A percentile compares a stretch with the other conserved stretches of the same genome.
Conservation (phyloP, 2,888 invertebrate genomes). For the Cancer borealis region DNA sequence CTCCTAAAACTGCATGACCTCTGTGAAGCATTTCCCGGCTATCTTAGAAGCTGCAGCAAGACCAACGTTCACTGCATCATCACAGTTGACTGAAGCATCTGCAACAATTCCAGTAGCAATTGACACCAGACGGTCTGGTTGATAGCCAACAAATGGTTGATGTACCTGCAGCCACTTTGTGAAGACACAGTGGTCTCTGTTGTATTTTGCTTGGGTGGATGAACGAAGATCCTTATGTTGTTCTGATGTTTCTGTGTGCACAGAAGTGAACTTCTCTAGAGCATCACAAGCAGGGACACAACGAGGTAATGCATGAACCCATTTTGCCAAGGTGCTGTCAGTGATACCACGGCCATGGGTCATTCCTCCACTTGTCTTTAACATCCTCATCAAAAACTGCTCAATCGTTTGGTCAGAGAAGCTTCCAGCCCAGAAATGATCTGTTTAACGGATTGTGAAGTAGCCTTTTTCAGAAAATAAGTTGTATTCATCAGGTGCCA, state of each 20-base stretch:
- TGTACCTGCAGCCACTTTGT: slow-evolving; percentile 50
- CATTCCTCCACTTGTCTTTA: slow-evolving; percentile 24
- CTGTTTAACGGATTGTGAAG: neutral
- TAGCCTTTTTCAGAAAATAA: slow-evolving; percentile 26
- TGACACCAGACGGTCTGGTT: slow-evolving; percentile 54
- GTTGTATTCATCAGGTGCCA: neutral
- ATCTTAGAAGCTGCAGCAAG: slow-evolving; percentile 23
- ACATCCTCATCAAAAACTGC: slow-evolving; percentile 35
- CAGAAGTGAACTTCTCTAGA: neutral
- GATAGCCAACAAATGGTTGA: slow-evolving; percentile 49
- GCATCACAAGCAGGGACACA: slow-evolving; percentile 41
- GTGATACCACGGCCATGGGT: too few relatives aligned
- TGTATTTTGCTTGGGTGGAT: slow-evolving; percentile 48
- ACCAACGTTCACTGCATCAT: slow-evolving; percentile 25
- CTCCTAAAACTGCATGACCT: too few relatives aligned
- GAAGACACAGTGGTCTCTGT: slow-evolving; percentile 46
- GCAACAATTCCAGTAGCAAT: slow-evolving; percentile 55
- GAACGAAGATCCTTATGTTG: slow-evolving; percentile 36
- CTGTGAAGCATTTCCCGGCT: neutral
- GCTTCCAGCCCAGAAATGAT: slow-evolving; percentile 15
- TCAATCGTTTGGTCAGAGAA: neutral
- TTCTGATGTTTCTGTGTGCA: slow-evolving; percentile 1
- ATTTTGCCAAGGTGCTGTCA: slow-evolving; percentile 28
- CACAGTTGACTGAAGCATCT: slow-evolving; percentile 20
- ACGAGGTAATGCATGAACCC: neutral